Evolutionary conservation across 1,140 invertebrate species (phyloP).

Genomic region (Proales similis): DNA sequence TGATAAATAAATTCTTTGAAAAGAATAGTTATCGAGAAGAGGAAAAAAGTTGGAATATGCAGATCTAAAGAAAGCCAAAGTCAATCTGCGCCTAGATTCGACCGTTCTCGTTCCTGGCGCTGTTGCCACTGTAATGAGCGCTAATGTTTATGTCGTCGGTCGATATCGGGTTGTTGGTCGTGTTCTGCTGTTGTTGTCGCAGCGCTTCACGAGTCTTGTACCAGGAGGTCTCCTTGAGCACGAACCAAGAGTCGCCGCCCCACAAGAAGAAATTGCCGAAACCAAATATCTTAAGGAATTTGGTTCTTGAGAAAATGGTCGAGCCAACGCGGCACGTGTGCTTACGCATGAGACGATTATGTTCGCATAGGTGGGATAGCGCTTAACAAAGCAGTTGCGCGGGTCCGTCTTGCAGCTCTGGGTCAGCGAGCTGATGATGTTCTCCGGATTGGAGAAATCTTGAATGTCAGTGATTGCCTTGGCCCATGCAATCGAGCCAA

Average conservation of each 20-base stretch:
- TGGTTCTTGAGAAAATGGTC: neutral
- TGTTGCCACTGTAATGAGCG: conserved; percentile 21
- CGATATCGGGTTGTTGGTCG: conserved; percentile 14
- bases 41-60: too few species aligned
- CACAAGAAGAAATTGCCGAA: conserved; percentile 29
- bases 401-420: neutral
- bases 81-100: too few species aligned
- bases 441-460: neutral
- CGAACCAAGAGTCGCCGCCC: conserved; percentile 25
- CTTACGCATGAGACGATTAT: conserved; percentile 28
- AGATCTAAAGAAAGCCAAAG: too few species aligned
- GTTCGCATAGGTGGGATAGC: conserved; percentile 19
- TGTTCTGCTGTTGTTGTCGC: conserved; percentile 1
- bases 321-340: neutral
- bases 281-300: conserved; percentile 18
- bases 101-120: too few species aligned
- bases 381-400: neutral
- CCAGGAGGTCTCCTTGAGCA: conserved; percentile 23
- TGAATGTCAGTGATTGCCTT: conserved; percentile 16
- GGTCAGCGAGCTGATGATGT: neutral
- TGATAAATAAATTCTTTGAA: too few species aligned
- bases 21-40: too few species aligned
- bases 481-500: conserved; percentile 27
- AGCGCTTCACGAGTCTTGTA: conserved; percentile 3
- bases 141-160: conserved; percentile 1